Conservation (phyloP, 2,888 invertebrate species). For the Scrobipalpa costella region DNA sequence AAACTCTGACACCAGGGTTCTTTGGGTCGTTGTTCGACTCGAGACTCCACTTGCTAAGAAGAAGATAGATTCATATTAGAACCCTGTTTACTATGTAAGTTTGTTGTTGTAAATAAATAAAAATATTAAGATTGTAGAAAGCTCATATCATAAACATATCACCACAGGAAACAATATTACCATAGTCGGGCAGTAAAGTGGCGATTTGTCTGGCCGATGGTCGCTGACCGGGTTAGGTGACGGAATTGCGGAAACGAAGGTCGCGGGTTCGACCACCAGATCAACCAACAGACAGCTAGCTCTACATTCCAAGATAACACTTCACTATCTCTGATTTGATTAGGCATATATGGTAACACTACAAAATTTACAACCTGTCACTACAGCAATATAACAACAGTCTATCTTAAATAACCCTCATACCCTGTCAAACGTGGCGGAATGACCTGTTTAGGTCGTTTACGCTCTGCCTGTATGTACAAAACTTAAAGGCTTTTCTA, state of each 20-base stretch:
- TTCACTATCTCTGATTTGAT: conserved; percentile 7
- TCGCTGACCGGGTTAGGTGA: conserved; percentile 18
- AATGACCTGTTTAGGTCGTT: no score
- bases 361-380: neutral
- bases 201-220: neutral
- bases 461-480: no score
- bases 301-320: conserved; percentile 8
- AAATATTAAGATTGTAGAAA: neutral
- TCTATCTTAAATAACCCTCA: no score
- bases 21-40: no score
- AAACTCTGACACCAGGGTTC: no score
- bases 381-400: no score
- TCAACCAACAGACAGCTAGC: neutral
- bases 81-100: no score
- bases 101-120: neutral
- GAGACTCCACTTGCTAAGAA: no score
- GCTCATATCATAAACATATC: neutral
- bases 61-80: no score
- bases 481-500: no score
- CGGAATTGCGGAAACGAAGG: conserved; percentile 21
- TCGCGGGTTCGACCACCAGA: conserved; percentile 8
- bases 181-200: conserved; percentile 3
- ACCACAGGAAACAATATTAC: conserved; percentile 16
- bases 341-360: neutral
- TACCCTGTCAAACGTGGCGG: no score